Conservation (phyloP, 1,140 invertebrate species). For the Acromyrmex echinatior region DNA sequence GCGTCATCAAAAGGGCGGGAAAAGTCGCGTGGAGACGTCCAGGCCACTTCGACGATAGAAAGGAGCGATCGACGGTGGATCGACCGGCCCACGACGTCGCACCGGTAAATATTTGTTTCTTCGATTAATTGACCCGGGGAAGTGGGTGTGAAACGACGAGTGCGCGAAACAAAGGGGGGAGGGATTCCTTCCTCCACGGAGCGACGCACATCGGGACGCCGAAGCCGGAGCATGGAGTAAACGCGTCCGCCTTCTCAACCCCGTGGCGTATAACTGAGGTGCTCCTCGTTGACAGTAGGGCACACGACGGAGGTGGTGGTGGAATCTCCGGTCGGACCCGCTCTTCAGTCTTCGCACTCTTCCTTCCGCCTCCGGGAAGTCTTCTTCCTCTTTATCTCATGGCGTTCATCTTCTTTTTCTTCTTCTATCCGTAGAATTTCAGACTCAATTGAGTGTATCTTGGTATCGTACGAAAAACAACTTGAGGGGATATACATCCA, state of each 20-base stretch:
- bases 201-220: background rate
- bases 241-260: slow-evolving; percentile 75
- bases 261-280: slow-evolving; percentile 76
- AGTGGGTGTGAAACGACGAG: background rate
- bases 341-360: background rate
- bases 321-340: slow-evolving; percentile 30
- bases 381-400: background rate
- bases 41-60: background rate
- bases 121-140: background rate
- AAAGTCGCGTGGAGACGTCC: background rate
- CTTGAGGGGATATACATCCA: too few relatives aligned
- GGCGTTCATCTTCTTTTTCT: too few relatives aligned
- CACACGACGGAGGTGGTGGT: slow-evolving; percentile 63
- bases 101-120: slow-evolving; percentile 36
- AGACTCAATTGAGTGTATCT: too few relatives aligned
- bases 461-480: too few relatives aligned
- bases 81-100: background rate
- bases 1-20: slow-evolving; percentile 36
- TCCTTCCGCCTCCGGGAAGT: slow-evolving; percentile 6
- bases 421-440: too few relatives aligned
- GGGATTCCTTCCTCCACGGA: background rate
- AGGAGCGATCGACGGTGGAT: background rate
- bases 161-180: background rate
- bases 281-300: slow-evolving; percentile 64
- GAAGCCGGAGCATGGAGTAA: slow-evolving; percentile 22